Conservation (phyloP, 2,888 invertebrate species). For the Drosophila quinaria region DNA sequence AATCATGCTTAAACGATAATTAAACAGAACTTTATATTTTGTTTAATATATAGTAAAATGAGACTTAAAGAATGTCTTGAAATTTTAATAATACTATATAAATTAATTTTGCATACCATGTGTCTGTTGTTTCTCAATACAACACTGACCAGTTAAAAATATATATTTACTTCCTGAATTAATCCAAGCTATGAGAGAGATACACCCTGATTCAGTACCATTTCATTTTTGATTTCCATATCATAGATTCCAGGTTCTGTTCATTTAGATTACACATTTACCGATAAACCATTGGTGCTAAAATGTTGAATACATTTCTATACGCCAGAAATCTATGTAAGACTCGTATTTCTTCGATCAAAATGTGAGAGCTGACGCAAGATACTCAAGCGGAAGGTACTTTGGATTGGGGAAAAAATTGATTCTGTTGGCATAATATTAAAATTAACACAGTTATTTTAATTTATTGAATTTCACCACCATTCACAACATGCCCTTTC, state of each 20-base stretch:
- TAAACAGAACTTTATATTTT: slow-evolving; percentile 5
- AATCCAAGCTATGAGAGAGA: too few relatives aligned
- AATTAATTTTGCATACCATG: background rate
- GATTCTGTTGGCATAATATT: slow-evolving; percentile 22
- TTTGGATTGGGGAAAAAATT: background rate
- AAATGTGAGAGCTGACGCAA: too few relatives aligned
- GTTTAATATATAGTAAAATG: background rate
- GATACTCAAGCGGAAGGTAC: background rate
- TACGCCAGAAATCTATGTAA: too few relatives aligned
- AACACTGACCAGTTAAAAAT: background rate
- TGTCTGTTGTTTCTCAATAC: background rate
- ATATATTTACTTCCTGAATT: too few relatives aligned
- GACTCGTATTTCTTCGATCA: too few relatives aligned
- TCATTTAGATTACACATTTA: too few relatives aligned
- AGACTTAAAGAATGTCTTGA: background rate
- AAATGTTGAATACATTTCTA: too few relatives aligned
- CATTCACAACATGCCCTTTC: slow-evolving; percentile 73
- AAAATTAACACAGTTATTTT: slow-evolving; percentile 70
- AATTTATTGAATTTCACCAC: slow-evolving; percentile 65
- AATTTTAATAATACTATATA: background rate
- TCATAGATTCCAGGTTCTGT: too few relatives aligned
- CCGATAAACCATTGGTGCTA: too few relatives aligned
- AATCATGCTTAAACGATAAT: slow-evolving; percentile 13
- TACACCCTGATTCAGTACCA: too few relatives aligned
- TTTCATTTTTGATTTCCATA: too few relatives aligned